phyloP scores from a whole-genome alignment of 2,888 invertebrate genomes.

The Xanthia icteritia region DNA sequence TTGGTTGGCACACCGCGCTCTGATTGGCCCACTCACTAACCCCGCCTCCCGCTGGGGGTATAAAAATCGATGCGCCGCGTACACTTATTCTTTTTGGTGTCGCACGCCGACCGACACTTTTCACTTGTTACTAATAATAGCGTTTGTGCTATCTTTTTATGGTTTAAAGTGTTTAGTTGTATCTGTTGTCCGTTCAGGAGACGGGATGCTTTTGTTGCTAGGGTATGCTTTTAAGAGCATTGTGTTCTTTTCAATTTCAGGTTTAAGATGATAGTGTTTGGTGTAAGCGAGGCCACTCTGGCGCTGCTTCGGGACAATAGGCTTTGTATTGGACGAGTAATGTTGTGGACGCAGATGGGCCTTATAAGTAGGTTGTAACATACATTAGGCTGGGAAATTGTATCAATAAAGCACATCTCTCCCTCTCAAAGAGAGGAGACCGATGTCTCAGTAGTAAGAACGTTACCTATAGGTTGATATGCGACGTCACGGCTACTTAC shows the following conservation, averaged over 20 bases:
- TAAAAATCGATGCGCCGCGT: constrained; percentile 88
- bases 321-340: constrained; percentile 38
- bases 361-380: constrained; percentile 22
- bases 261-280: constrained; percentile 70
- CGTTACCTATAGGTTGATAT: background rate
- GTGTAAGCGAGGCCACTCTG: constrained; percentile 55
- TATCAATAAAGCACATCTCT: background rate
- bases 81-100: constrained; percentile 83
- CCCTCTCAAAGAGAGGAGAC: background rate
- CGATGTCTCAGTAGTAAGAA: background rate
- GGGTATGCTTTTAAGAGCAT: constrained; percentile 83
- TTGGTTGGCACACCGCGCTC: constrained; percentile 87
- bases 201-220: constrained; percentile 85
- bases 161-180: constrained; percentile 89
- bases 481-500: too few species aligned
- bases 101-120: constrained; percentile 85
- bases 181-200: constrained; percentile 85
- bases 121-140: constrained; percentile 87
- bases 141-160: constrained; percentile 86
- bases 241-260: constrained; percentile 81
- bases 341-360: constrained; percentile 18
- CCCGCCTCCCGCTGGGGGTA: constrained; percentile 87
- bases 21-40: constrained; percentile 86
- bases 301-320: constrained; percentile 47
- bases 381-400: background rate